These are phyloP conservation scores for Acrocephalus scirpaceus DNA, from an alignment of 2,797 vertebrate genomes.

Conservation along the genomic window DNA sequence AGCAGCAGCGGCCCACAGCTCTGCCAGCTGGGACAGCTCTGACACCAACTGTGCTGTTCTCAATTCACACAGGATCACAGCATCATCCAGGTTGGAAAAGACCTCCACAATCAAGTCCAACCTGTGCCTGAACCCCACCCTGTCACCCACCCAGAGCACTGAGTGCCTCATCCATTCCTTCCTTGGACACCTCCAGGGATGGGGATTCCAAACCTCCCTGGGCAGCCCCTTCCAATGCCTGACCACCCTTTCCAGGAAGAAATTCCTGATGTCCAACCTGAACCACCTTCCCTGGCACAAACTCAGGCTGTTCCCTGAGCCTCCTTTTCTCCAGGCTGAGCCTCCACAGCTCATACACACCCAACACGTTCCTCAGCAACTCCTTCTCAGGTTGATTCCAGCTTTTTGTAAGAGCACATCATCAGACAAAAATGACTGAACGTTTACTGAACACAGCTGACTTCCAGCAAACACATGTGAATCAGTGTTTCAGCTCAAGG, in stretches of 20 bases:
- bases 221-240: neutral
- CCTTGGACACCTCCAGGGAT: neutral
- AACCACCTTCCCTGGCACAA: neutral
- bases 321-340: neutral
- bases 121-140: fast-evolving
- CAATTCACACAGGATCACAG: neutral
- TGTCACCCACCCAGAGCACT: neutral
- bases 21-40: neutral
- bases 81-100: neutral
- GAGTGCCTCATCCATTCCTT: fast-evolving
- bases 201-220: neutral
- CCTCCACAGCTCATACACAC: neutral
- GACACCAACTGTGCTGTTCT: neutral
- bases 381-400: neutral
- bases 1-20: neutral
- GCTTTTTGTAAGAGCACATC: fast-evolving
- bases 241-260: neutral
- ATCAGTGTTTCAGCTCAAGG: neutral
- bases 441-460: neutral
- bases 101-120: neutral
- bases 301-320: neutral
- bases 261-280: neutral
- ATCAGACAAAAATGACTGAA: neutral
- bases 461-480: neutral
- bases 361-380: neutral